Conservation (phyloP, 2,113 vertebrate species). For the Meleagris gallopavo region DNA sequence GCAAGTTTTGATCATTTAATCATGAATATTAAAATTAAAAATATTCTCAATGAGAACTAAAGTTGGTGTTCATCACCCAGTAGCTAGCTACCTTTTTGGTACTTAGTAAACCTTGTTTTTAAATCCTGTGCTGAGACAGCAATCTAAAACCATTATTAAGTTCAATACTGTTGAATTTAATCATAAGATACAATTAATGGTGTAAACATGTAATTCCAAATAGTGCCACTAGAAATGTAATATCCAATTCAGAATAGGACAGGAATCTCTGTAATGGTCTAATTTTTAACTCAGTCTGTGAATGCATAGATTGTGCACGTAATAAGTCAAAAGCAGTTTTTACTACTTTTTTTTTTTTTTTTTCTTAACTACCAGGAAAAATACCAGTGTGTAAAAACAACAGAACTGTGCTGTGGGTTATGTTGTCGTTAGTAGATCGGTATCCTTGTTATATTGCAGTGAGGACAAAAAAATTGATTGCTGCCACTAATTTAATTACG, state of each 20-base stretch:
- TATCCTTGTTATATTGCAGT: background rate
- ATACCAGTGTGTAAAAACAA: background rate
- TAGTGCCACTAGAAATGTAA: background rate
- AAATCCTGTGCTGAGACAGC: background rate
- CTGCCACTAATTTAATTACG: background rate
- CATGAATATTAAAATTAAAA: background rate
- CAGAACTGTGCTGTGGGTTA: background rate
- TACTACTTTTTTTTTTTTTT: background rate
- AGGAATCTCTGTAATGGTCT: background rate
- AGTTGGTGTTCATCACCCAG: background rate
- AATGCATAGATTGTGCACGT: background rate
- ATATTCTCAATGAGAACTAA: background rate
- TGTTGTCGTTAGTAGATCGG: background rate
- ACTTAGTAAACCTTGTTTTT: background rate
- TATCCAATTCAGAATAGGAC: accelerated
- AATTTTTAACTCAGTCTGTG: background rate
- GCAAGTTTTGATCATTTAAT: background rate
- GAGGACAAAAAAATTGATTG: background rate
- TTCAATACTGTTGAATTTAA: accelerated
- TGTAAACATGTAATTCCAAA: background rate
- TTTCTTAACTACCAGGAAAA: background rate
- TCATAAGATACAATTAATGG: background rate
- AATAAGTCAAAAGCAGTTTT: background rate
- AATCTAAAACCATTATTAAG: accelerated
- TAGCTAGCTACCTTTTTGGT: background rate